Evolutionary conservation across 92 coral and sea anemone genomes (phyloP).

Genomic region (Plumapathes pennacea): DNA sequence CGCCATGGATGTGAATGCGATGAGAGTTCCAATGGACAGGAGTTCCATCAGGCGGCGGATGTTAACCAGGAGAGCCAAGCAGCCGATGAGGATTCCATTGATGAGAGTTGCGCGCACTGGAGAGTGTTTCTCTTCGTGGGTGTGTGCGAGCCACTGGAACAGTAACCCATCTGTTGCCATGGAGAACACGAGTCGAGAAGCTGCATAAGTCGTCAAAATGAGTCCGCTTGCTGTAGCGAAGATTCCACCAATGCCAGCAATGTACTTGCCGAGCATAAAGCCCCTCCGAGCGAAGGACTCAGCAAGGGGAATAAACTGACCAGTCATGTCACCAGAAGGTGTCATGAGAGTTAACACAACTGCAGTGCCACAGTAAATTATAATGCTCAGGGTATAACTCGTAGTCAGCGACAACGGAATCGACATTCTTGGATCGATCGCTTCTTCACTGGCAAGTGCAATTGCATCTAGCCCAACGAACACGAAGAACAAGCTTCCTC

Average conservation of each 20-base stretch:
- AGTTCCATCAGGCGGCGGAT: constrained; percentile 61
- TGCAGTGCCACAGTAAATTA: constrained; percentile 7
- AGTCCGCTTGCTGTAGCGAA: background rate
- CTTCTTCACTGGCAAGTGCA: constrained; percentile 23
- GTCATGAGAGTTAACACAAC: constrained; percentile 8
- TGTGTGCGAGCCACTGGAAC: constrained; percentile 14
- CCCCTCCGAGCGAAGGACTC: constrained; percentile 4
- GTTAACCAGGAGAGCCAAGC: constrained; percentile 27
- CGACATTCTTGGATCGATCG: constrained; percentile 4
- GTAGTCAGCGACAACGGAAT: constrained; percentile 5
- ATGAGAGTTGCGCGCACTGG: constrained; percentile 1
- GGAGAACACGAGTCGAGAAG: constrained; percentile 22
- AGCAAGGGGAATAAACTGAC: constrained; percentile 2
- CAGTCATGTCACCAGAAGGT: background rate
- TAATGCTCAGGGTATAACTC: constrained; percentile 4
- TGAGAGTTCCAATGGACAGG: constrained; percentile 76
- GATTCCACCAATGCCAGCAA: constrained; percentile 15
- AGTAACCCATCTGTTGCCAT: constrained; percentile 53
- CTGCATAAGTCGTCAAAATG: constrained; percentile 10
- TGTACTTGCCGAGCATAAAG: background rate
- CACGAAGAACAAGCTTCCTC: constrained; percentile 11
- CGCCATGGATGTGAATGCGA: constrained; percentile 87
- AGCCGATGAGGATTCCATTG: constrained; percentile 17
- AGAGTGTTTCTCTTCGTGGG: background rate
- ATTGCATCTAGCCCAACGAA: constrained; percentile 28